Evolutionary conservation across 2,797 vertebrate species (phyloP).

Genomic region (Microhierax caerulescens): DNA sequence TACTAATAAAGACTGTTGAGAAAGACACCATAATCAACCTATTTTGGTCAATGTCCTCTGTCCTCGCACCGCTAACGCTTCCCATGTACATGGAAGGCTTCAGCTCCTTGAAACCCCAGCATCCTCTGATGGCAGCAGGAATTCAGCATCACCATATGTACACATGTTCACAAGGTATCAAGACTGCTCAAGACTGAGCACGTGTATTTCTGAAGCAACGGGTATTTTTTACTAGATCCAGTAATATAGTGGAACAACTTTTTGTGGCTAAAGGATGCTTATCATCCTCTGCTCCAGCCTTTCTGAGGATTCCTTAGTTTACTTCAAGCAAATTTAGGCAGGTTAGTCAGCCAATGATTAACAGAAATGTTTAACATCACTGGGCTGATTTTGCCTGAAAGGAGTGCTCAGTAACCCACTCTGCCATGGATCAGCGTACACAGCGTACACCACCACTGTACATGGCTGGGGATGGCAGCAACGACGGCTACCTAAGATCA

Average conservation of each 20-base stretch:
- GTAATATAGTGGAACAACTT: neutral
- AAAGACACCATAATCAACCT: neutral
- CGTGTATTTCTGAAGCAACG: neutral
- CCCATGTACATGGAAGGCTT: neutral
- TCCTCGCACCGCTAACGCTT: fast-evolving
- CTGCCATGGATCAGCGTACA: neutral
- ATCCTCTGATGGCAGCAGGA: neutral
- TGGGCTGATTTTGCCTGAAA: neutral
- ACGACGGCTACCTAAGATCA: neutral
- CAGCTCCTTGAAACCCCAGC: neutral
- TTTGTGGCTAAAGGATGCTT: neutral
- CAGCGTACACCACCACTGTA: neutral
- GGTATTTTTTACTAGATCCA: neutral
- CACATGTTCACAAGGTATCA: neutral
- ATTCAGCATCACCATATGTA: fast-evolving
- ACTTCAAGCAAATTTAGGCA: neutral
- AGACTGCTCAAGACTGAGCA: neutral
- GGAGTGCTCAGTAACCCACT: neutral
- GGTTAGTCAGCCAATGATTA: neutral
- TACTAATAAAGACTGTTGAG: neutral
- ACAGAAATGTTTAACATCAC: neutral
- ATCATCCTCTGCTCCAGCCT: neutral
- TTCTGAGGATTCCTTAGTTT: neutral
- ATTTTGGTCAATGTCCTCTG: neutral
- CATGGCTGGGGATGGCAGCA: neutral